phyloP scores from a whole-genome alignment of 2,797 vertebrate genomes.

The Remorina albescens region DNA sequence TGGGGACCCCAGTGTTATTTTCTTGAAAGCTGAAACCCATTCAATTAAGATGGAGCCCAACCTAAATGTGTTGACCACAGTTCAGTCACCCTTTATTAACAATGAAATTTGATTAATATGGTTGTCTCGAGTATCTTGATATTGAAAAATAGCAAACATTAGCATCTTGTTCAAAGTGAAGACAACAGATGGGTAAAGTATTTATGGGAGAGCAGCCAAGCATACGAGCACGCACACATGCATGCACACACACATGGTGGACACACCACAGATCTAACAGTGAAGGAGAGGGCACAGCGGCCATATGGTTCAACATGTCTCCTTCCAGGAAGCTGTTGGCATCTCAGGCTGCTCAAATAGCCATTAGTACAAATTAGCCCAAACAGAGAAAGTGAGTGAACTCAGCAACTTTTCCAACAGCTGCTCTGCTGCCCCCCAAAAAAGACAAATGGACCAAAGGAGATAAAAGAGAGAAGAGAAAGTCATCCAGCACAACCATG shows the following conservation, averaged over 20 bases:
- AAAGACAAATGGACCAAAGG: constrained; percentile 18
- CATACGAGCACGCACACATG: not conserved
- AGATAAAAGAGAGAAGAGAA: constrained; percentile 17
- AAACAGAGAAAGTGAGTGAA: constrained; percentile 54
- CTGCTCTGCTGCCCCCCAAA: constrained; percentile 52
- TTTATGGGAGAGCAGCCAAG: constrained; percentile 33
- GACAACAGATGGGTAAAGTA: constrained; percentile 41
- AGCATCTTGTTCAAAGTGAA: constrained; percentile 6
- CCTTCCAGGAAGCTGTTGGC: constrained; percentile 49
- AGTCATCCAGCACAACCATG: constrained; percentile 24
- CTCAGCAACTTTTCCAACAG: constrained; percentile 62
- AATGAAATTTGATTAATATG: constrained; percentile 16
- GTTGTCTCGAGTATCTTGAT: constrained; percentile 16
- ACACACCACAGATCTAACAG: constrained; percentile 36
- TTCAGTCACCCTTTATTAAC: constrained; percentile 11
- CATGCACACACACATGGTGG: constrained; percentile 21
- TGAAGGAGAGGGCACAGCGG: constrained; percentile 14
- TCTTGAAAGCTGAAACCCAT: constrained; percentile 6
- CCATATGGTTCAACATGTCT: constrained; percentile 66
- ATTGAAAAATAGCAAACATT: constrained; percentile 7
- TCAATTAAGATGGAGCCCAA: not conserved
- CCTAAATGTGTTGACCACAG: not conserved
- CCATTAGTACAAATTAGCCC: constrained; percentile 62
- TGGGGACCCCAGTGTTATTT: not conserved
- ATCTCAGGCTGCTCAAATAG: constrained; percentile 60